Evolutionary conservation across 2,113 vertebrate species (phyloP).

Genomic region (Burhinus bistriatus): DNA sequence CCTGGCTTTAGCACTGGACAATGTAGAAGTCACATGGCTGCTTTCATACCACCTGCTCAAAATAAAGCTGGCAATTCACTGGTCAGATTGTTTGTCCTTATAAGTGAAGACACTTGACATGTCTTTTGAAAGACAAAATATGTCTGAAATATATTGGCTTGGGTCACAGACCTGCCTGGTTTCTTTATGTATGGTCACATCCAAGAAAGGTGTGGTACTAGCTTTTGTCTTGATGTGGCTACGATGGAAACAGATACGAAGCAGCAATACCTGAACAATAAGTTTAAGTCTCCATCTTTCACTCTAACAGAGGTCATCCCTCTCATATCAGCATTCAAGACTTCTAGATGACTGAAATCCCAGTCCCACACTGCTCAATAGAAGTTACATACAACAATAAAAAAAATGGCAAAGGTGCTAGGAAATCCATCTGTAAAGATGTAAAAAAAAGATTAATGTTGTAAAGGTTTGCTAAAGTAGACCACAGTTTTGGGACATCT

Average conservation of each 20-base stretch:
- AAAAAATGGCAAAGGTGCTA: background rate
- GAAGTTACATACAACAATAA: background rate
- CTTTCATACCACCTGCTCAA: background rate
- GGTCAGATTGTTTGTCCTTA: background rate
- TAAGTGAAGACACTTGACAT: background rate
- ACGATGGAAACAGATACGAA: background rate
- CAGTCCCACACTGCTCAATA: fast-evolving
- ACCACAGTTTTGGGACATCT: background rate
- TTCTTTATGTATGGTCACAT: background rate
- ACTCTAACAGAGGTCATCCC: background rate
- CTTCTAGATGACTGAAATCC: background rate
- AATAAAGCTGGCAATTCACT: background rate
- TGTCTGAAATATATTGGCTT: background rate
- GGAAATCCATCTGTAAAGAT: background rate
- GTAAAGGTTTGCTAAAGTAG: background rate
- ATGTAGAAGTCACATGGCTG: background rate
- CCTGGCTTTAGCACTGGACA: background rate
- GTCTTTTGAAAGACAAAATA: background rate
- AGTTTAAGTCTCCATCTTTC: background rate
- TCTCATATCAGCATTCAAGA: background rate
- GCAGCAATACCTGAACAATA: background rate
- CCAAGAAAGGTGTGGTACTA: background rate
- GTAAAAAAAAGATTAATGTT: background rate
- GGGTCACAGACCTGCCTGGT: background rate
- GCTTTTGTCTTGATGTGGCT: background rate